A percentile compares a stretch with the other conserved stretches of the same genome.
phyloP scores from a whole-genome alignment of 1,140 invertebrate species.

The Drosophila micromelanica region DNA sequence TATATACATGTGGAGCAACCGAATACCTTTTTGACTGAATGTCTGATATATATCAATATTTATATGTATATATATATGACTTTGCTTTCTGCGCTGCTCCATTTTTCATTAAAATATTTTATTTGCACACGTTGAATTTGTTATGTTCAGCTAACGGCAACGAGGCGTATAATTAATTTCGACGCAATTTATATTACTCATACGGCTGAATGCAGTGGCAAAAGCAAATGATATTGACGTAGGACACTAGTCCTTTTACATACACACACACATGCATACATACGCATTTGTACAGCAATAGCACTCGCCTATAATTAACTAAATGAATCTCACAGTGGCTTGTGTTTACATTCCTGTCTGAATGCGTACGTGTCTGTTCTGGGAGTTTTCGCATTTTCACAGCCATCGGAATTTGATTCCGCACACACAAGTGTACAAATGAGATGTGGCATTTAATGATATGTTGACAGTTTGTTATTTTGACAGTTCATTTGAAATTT shows the following conservation, averaged over 20 bases:
- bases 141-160: conserved; percentile 44
- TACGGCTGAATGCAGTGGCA: conserved; percentile 41
- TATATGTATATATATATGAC: background rate
- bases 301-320: conserved; percentile 52
- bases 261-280: conserved; percentile 12
- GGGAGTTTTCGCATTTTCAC: conserved; percentile 2
- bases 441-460: conserved; percentile 19
- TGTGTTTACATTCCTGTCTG: conserved; percentile 20
- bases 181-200: conserved; percentile 69
- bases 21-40: too few species aligned
- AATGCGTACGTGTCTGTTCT: background rate
- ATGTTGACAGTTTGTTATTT: conserved; percentile 30
- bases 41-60: too few species aligned
- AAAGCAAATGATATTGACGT: conserved; percentile 44
- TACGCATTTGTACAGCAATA: background rate
- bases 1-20: too few species aligned
- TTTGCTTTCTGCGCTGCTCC: background rate
- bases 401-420: conserved; percentile 14
- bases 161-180: conserved; percentile 74
- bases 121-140: conserved; percentile 28
- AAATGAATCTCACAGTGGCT: conserved; percentile 41
- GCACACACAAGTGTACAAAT: background rate
- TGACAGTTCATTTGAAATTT: conserved; percentile 25
- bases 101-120: conserved; percentile 5
- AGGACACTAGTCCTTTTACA: conserved; percentile 11